Conservation (phyloP, 2,888 invertebrate species). For the Scaptomyza reducta region DNA sequence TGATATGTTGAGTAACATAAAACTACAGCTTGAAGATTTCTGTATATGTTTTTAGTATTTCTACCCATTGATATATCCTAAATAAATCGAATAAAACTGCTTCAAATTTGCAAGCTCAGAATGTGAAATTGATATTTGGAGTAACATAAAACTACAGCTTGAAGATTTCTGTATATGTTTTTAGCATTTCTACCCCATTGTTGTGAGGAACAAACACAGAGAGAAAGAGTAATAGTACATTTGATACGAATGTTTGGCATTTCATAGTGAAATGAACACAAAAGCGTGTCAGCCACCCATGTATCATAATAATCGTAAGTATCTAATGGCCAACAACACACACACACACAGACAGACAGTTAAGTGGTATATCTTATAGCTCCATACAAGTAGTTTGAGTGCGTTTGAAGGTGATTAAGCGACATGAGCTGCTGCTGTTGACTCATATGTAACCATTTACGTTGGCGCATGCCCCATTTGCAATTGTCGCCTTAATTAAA, state of each 20-base stretch:
- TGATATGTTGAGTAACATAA: conserved; percentile 1
- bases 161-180: conserved; percentile 17
- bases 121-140: conserved; percentile 23
- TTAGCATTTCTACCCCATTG: conserved; percentile 45
- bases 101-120: conserved; percentile 5
- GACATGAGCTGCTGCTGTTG: conserved; percentile 2
- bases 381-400: conserved; percentile 6
- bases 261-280: conserved; percentile 62
- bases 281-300: conserved; percentile 39
- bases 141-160: background rate
- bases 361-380: conserved; percentile 6
- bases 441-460: conserved; percentile 44
- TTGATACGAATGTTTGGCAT: conserved; percentile 59
- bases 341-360: background rate
- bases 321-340: conserved; percentile 8
- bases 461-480: conserved; percentile 63
- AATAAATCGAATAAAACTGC: background rate
- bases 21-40: conserved; percentile 5
- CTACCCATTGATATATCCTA: conserved; percentile 2
- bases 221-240: conserved; percentile 25
- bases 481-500: conserved; percentile 69
- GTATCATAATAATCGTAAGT: conserved; percentile 5
- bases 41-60: conserved; percentile 30
- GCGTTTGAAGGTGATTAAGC: conserved; percentile 51
- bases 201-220: conserved; percentile 21